A percentile compares a stretch with the other conserved stretches of the same genome.
These are phyloP conservation scores for Nysson spinosus DNA, from an alignment of 2,888 invertebrate species.

Conservation along the genomic window DNA sequence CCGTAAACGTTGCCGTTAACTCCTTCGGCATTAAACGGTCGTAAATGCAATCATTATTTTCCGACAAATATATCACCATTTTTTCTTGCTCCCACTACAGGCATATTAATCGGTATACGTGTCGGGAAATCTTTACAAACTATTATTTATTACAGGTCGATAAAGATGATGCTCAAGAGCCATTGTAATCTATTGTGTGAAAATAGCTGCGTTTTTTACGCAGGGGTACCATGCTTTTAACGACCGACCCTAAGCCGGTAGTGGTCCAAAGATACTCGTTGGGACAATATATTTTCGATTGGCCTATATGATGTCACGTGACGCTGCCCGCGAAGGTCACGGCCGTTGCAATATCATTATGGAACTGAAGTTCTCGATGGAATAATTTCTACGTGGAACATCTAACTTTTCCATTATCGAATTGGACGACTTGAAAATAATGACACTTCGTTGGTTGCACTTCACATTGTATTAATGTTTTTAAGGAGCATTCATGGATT, in stretches of 20 bases:
- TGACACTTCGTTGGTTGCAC: too few species aligned
- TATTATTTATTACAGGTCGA: too few species aligned
- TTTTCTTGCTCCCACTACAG: not conserved
- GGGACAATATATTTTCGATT: conserved; percentile 32
- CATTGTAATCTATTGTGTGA: too few species aligned
- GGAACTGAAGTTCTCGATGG: not conserved
- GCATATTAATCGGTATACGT: too few species aligned
- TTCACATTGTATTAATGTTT: too few species aligned
- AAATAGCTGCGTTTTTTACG: too few species aligned
- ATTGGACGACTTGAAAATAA: too few species aligned
- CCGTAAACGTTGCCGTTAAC: not conserved
- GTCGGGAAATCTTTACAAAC: too few species aligned
- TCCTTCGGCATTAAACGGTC: not conserved
- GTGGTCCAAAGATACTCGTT: conserved; percentile 21
- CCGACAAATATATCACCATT: too few species aligned
- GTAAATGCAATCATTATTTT: not conserved
- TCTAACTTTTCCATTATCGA: not conserved
- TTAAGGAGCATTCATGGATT: too few species aligned
- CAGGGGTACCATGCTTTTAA: conserved; percentile 10
- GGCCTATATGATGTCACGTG: conserved; percentile 30
- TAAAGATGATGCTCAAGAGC: too few species aligned
- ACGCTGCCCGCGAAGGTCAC: conserved; percentile 41
- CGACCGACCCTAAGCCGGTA: not conserved
- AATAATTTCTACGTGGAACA: not conserved
- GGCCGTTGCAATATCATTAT: conserved; percentile 15